Evolutionary conservation across 2,797 vertebrate species (phyloP).

Genomic region (Hipposideros larvatus): DNA sequence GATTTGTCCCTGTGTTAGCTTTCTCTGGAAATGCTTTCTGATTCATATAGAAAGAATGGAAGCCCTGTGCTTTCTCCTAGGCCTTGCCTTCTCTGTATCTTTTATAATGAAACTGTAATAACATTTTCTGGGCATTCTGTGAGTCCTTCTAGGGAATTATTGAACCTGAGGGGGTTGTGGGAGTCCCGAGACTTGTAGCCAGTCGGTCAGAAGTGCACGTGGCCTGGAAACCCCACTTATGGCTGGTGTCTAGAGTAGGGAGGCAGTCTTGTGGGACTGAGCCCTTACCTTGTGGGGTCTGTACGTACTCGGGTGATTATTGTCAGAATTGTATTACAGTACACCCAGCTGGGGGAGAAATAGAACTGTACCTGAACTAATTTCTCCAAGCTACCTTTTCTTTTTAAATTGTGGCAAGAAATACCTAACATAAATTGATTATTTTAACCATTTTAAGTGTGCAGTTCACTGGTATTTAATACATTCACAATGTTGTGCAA

Average conservation of each 20-base stretch:
- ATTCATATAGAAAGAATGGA: background rate
- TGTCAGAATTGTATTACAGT: background rate
- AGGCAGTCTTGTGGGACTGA: background rate
- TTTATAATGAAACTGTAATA: background rate
- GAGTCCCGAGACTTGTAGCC: background rate
- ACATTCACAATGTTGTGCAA: background rate
- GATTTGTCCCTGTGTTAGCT: background rate
- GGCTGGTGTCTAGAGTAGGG: background rate
- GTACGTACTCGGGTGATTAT: background rate
- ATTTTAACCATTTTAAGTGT: background rate
- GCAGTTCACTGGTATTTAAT: background rate
- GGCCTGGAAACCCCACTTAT: background rate
- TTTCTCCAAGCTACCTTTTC: background rate
- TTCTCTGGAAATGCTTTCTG: background rate
- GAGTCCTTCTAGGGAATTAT: background rate
- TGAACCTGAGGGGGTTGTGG: background rate
- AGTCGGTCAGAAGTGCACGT: background rate
- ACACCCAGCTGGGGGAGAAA: background rate
- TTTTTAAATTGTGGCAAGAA: background rate
- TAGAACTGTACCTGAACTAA: background rate
- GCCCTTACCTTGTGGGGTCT: too few relatives aligned
- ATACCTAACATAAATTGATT: background rate
- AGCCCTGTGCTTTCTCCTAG: background rate
- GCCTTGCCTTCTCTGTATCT: background rate
- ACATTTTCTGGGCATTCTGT: background rate